These are phyloP conservation scores for Phaethon lepturus DNA, from an alignment of 2,113 vertebrate species.

Conservation along the genomic window DNA sequence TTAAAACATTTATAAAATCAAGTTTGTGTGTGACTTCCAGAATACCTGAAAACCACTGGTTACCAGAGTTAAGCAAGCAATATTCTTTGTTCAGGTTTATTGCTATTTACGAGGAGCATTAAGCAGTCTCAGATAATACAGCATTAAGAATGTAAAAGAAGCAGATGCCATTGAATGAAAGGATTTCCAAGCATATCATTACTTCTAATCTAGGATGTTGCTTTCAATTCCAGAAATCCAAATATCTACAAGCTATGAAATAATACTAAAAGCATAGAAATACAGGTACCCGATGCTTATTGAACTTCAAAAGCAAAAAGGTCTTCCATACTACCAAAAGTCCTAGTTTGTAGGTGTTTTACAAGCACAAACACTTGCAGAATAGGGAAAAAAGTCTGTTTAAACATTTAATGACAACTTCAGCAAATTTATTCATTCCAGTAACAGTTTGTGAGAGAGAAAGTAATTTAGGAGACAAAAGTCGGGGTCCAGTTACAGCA, in stretches of 20 bases:
- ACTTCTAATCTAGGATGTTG: not conserved
- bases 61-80: not conserved
- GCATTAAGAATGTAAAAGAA: not conserved
- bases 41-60: not conserved
- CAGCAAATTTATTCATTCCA: not conserved
- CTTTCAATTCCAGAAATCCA: not conserved
- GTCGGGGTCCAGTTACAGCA: not conserved
- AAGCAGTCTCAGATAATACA: not conserved
- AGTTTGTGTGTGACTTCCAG: not conserved
- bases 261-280: not conserved
- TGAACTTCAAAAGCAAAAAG: not conserved
- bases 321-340: not conserved
- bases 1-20: slow-evolving; percentile 33
- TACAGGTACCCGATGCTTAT: not conserved
- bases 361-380: not conserved
- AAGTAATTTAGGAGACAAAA: not conserved
- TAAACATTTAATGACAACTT: not conserved
- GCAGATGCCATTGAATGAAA: not conserved
- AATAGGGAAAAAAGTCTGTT: not conserved
- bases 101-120: not conserved
- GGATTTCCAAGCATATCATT: not conserved
- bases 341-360: not conserved
- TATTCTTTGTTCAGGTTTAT: not conserved
- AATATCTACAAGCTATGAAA: not conserved
- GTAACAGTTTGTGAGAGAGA: not conserved